These are phyloP conservation scores for Eumacrocentrus americanus DNA, from an alignment of 2,888 invertebrate species.

Conservation along the genomic window DNA sequence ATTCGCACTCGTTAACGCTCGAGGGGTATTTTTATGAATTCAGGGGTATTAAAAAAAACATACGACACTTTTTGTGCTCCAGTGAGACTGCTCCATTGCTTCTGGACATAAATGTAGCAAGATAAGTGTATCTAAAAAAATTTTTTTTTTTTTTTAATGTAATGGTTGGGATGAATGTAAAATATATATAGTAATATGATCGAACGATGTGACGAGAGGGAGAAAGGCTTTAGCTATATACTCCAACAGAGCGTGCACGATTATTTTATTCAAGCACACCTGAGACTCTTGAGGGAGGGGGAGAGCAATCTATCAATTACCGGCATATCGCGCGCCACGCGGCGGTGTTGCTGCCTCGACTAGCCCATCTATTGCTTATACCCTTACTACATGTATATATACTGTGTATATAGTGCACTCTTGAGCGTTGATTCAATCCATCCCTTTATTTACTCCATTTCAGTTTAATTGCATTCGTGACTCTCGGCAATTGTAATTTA, in stretches of 20 bases:
- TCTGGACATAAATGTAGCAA: no score
- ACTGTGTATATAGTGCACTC: neutral
- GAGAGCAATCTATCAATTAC: constrained; percentile 31
- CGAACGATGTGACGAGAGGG: neutral
- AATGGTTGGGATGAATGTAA: no score
- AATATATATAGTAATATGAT: neutral
- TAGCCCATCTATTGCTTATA: neutral
- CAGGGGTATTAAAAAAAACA: neutral
- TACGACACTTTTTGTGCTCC: neutral
- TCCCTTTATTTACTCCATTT: neutral
- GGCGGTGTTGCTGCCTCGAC: no score
- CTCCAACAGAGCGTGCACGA: neutral
- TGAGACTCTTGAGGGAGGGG: constrained; percentile 14
- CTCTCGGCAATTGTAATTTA: neutral
- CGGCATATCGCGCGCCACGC: neutral
- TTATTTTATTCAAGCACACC: constrained; percentile 11
- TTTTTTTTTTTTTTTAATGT: no score
- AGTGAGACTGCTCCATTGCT: neutral
- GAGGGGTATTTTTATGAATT: neutral
- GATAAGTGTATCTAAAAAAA: no score
- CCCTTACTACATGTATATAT: no score
- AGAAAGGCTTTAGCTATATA: neutral
- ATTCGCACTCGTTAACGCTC: neutral
- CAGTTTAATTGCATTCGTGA: neutral
- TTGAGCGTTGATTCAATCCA: neutral